Conservation (phyloP, 2,888 invertebrate genomes). For the Rugalucina vietnamica region DNA sequence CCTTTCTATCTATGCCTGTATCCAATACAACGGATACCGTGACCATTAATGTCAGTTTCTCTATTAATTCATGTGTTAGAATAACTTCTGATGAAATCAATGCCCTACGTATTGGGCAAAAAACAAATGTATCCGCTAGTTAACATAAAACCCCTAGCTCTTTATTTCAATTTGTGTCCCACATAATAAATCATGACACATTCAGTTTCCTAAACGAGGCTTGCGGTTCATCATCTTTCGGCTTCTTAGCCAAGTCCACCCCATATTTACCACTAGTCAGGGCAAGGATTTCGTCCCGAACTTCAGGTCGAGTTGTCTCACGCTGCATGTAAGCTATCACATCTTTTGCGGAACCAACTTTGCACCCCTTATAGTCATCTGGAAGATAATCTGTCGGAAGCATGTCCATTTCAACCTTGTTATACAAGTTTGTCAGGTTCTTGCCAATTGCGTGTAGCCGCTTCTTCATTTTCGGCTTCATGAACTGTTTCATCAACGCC, state of each 20-base stretch:
- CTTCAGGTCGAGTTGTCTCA: slow-evolving; percentile 4
- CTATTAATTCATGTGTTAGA: no score
- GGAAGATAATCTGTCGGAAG: not conserved
- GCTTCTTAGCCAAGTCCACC: slow-evolving; percentile 6
- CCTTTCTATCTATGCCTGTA: no score
- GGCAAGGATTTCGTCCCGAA: not conserved
- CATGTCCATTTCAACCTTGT: not conserved
- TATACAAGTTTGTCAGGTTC: not conserved
- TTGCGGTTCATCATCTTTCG: not conserved
- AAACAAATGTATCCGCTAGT: no score
- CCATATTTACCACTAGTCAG: slow-evolving; percentile 7
- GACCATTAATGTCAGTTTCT: no score
- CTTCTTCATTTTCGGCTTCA: not conserved
- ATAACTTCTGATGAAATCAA: no score
- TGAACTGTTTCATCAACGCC: not conserved
- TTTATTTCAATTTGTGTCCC: no score
- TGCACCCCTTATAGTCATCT: not conserved
- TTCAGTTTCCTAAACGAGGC: slow-evolving; percentile 22
- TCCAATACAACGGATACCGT: no score
- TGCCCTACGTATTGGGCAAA: no score
- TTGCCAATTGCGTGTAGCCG: not conserved
- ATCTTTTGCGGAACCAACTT: not conserved
- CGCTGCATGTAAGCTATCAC: not conserved
- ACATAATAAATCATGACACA: no score
- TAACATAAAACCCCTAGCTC: no score